A percentile compares a stretch with the other conserved stretches of the same genome.
These are phyloP conservation scores for Candidula unifasciata DNA, from an alignment of 2,888 invertebrate species.

Conservation along the genomic window DNA sequence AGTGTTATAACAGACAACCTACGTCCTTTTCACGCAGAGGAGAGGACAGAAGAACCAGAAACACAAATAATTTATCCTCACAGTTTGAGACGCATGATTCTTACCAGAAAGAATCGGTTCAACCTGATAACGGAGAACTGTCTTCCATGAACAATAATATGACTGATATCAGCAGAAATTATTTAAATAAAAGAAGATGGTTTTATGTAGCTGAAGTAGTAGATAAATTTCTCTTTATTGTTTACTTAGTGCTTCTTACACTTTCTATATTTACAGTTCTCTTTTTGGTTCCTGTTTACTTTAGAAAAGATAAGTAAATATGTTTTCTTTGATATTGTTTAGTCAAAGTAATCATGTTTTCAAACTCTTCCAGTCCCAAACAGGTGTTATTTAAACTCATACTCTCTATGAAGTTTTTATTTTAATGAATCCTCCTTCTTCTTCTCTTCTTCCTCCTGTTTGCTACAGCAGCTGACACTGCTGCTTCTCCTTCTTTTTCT, in stretches of 20 bases:
- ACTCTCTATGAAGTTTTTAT: not conserved
- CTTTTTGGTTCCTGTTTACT: slow-evolving; percentile 57
- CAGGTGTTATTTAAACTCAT: not conserved
- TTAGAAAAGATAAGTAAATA: slow-evolving; percentile 44
- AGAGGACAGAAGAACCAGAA: slow-evolving; percentile 13
- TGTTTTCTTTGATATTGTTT: not conserved
- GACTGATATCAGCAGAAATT: not conserved
- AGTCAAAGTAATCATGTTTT: no score
- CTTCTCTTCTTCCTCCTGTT: no score
- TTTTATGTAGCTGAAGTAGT: slow-evolving; percentile 71
- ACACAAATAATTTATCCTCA: not conserved
- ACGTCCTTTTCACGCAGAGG: not conserved
- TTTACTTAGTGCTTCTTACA: slow-evolving; percentile 69
- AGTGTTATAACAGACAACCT: not conserved
- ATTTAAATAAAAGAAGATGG: slow-evolving; percentile 67
- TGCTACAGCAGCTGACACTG: no score
- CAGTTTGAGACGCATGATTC: not conserved
- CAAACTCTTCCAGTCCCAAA: not conserved
- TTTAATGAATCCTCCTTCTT: no score
- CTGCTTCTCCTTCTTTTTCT: no score
- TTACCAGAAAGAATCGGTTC: not conserved
- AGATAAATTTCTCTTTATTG: slow-evolving; percentile 68
- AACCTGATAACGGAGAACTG: not conserved
- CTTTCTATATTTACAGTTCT: slow-evolving; percentile 68
- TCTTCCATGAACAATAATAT: not conserved